Evolutionary conservation across 1,140 invertebrate species (phyloP).

Genomic region (Zeugodacus cucurbitae): DNA sequence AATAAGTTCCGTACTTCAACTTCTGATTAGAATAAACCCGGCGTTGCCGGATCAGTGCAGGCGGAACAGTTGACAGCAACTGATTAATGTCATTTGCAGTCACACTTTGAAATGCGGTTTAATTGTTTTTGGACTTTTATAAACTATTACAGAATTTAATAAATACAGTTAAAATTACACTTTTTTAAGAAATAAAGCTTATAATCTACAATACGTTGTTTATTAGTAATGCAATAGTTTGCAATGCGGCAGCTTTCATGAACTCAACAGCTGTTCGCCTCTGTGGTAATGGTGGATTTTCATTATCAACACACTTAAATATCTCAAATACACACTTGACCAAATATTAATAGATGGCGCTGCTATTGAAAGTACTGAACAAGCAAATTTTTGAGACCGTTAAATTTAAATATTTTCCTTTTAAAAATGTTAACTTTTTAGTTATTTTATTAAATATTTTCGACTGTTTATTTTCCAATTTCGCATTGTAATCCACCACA

Average conservation of each 20-base stretch:
- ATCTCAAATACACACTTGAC: background rate
- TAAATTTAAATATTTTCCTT: background rate
- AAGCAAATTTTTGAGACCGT: background rate
- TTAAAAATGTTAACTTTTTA: background rate
- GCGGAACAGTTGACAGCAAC: no score
- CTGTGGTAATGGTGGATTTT: background rate
- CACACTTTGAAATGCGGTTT: no score
- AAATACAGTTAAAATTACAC: no score
- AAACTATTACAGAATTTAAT: no score
- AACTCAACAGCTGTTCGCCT: background rate
- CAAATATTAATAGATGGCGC: background rate
- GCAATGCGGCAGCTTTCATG: background rate
- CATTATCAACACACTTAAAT: background rate
- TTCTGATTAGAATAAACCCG: background rate
- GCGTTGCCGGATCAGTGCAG: background rate
- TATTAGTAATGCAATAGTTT: no score
- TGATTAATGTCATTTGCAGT: background rate
- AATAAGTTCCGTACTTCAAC: background rate
- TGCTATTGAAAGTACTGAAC: background rate
- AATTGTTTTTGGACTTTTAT: no score
- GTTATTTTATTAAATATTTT: background rate
- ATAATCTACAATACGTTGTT: no score
- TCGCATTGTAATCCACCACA: no score
- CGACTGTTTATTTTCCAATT: background rate
- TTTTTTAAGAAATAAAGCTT: background rate